Percentiles rank a stretch among this genome's conserved stretches.
Evolutionary conservation across 2,888 invertebrate species (phyloP).

Genomic region (Lumbricus terrestris): DNA sequence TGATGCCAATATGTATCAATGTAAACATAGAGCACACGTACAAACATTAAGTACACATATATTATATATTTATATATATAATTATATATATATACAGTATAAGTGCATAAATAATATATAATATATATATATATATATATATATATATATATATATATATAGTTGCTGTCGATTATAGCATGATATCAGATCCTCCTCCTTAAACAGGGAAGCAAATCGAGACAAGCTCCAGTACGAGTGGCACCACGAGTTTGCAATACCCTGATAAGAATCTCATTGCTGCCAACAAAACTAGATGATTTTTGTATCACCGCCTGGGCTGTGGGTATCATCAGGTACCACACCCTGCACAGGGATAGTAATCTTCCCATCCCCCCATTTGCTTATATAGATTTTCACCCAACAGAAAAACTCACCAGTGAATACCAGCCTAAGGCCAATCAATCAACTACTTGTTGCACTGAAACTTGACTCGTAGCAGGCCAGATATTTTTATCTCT

Average conservation of each 20-base stretch:
- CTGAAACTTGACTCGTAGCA: background rate
- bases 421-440: background rate
- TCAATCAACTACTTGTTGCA: background rate
- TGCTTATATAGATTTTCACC: background rate
- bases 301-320: background rate
- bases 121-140: background rate
- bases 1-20: background rate
- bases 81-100: background rate
- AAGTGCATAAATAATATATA: background rate
- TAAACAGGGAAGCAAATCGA: background rate
- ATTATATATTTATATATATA: background rate
- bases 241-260: background rate
- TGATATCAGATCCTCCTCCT: slow-evolving; percentile 3
- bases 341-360: background rate
- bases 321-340: background rate
- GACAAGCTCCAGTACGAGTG: background rate
- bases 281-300: background rate
- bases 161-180: background rate
- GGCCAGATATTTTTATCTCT: too few relatives aligned
- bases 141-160: slow-evolving; percentile 12
- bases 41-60: background rate
- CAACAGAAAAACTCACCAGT: background rate
- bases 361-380: background rate
- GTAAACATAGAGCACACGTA: background rate
- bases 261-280: background rate